A percentile compares a stretch with the other conserved stretches of the same genome.
These are phyloP conservation scores for Acomys russatus DNA, from an alignment of 2,797 vertebrate genomes.

Conservation along the genomic window DNA sequence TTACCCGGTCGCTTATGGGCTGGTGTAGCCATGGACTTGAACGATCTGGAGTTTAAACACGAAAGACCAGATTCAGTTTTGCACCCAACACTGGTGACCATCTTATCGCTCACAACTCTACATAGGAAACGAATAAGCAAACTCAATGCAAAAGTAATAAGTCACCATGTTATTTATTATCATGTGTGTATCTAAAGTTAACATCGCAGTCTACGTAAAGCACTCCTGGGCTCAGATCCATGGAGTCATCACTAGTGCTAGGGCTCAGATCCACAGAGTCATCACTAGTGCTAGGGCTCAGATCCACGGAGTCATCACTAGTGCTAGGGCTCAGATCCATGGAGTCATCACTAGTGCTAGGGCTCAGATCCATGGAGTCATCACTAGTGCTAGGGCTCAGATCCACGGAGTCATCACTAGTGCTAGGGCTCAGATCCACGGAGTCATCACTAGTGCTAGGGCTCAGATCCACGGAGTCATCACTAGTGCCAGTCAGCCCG, in stretches of 20 bases:
- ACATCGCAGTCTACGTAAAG: not conserved
- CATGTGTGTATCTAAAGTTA: not conserved
- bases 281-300: not conserved
- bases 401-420: not conserved
- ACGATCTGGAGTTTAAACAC: slow-evolving; percentile 22
- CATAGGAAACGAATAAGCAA: not conserved
- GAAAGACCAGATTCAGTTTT: not conserved
- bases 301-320: not conserved
- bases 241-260: not conserved
- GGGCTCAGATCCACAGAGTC: not conserved
- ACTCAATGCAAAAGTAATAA: slow-evolving; percentile 1
- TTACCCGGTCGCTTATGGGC: not conserved
- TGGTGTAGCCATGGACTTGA: not conserved
- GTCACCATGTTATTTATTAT: not conserved
- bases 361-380: not conserved
- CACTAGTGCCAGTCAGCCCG: not conserved
- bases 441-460: not conserved
- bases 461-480: not conserved
- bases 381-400: not conserved
- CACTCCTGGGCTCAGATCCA: slow-evolving; percentile 8
- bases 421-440: not conserved
- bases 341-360: not conserved
- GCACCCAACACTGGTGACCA: not conserved
- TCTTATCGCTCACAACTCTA: slow-evolving; percentile 23
- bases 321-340: not conserved